phyloP scores from a whole-genome alignment of 2,888 invertebrate genomes.

The Drosophila robusta region DNA sequence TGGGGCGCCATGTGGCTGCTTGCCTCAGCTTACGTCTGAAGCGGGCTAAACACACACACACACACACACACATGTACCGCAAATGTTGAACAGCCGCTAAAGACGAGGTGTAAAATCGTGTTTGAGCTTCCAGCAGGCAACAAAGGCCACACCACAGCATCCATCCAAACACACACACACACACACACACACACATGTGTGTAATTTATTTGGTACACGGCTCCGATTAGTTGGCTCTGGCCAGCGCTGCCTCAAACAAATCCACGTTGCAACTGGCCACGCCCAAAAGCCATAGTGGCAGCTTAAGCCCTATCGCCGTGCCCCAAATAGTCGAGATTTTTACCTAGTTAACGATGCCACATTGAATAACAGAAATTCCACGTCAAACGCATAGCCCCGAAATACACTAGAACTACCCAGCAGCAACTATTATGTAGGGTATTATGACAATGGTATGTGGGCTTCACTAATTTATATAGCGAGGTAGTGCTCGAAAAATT shows the following conservation, averaged over 20 bases:
- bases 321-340: constrained; percentile 11
- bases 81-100: constrained; percentile 40
- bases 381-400: background rate
- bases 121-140: constrained; percentile 47
- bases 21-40: constrained; percentile 24
- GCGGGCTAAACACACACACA: background rate
- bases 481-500: no score
- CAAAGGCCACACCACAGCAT: constrained; percentile 19
- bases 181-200: background rate
- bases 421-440: background rate
- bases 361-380: constrained; percentile 12
- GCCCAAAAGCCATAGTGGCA: constrained; percentile 4
- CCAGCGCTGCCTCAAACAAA: constrained; percentile 27
- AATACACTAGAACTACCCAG: background rate
- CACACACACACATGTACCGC: constrained; percentile 45
- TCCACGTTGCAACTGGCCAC: constrained; percentile 15
- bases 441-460: background rate
- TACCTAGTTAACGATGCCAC: constrained; percentile 5
- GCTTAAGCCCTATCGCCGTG: constrained; percentile 1
- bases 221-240: constrained; percentile 41
- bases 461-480: no score
- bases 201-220: constrained; percentile 40
- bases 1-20: constrained; percentile 49
- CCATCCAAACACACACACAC: constrained; percentile 7
- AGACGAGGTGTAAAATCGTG: constrained; percentile 72